Evolutionary conservation across 2,113 vertebrate genomes (phyloP), one percentile per base, ranked within the genome.

Genomic region (Triplophysa tibetana): DNA sequence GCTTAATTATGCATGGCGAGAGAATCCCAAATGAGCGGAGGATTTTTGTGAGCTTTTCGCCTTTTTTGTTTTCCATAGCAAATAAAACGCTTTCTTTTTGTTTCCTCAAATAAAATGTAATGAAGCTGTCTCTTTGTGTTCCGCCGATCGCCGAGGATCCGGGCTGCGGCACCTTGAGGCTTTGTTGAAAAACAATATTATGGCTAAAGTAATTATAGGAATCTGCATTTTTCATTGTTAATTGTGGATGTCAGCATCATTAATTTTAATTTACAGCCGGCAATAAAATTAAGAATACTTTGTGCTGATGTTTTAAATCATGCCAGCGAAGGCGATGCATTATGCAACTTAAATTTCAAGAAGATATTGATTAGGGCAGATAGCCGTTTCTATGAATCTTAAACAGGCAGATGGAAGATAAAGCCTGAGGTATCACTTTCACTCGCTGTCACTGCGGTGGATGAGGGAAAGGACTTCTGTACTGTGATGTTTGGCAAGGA

Each of bases 171-270:
- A 98, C 96, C 96, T 98, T 96, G 95, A 96, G 95, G 94, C 93
- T 89, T 91, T 92, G 95, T 93, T 95, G 94, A 95, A 95, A 76
- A 97, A 96, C 94, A 97, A 97, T 96, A 95, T 98, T 96, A 96
- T 96, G 95, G 96, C 96, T 97, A 96, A 98, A 97, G 96, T 97
- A 96, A 97, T 99, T 98, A 98, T 94, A 96, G 94, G 94, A 97
- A 98, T 98, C 96, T 98, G 95, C 97, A 99, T 99, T 99, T 99
- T 98, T 99, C 97, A 99, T 98, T 98, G 97, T 99, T 99, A 99
- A 99, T 99, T 98, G 96, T 96, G 93, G 96, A 93, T 99, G 97
- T 98, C 98, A 97, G 96, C 94, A 89, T 98, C 96, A 98, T 99
- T 99, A 98, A 98, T 99, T 98, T 98, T 98, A 95, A 99, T 99